These are phyloP conservation scores for Drosophila peninsularis DNA, from an alignment of 2,888 invertebrate species.

Conservation along the genomic window DNA sequence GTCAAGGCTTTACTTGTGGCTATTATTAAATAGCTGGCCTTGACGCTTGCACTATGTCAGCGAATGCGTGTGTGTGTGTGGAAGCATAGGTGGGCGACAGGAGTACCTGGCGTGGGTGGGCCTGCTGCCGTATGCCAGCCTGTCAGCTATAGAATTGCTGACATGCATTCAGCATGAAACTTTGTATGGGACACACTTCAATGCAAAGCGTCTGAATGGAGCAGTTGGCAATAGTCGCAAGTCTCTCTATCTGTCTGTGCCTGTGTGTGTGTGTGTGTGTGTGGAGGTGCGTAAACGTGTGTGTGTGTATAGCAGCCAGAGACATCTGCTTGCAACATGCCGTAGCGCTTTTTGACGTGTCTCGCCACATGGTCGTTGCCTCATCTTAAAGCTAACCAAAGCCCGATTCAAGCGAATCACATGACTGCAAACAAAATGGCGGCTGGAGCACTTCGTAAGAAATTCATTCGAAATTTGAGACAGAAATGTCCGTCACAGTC, in stretches of 20 bases:
- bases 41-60: slow-evolving; percentile 26
- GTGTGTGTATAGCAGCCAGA: slow-evolving; percentile 1
- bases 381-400: neutral
- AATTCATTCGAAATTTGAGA: neutral
- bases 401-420: neutral
- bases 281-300: neutral
- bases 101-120: neutral
- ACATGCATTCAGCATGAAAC: slow-evolving; percentile 68
- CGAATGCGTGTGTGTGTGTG: neutral
- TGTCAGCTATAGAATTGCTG: slow-evolving; percentile 44
- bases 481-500: neutral
- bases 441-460: neutral
- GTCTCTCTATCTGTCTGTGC: neutral
- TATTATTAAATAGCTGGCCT: slow-evolving; percentile 39
- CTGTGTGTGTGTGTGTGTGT: slow-evolving; percentile 3
- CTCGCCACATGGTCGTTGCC: neutral
- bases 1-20: slow-evolving; percentile 40
- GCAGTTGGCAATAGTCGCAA: slow-evolving; percentile 9
- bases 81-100: neutral
- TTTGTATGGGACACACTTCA: slow-evolving; percentile 62
- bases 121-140: neutral
- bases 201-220: slow-evolving; percentile 46
- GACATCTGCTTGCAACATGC: slow-evolving; percentile 21
- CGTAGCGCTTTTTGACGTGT: slow-evolving; percentile 7
- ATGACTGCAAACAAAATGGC: neutral